These are phyloP conservation scores for Cylloceria caligata DNA, from an alignment of 2,888 invertebrate species.

Conservation along the genomic window DNA sequence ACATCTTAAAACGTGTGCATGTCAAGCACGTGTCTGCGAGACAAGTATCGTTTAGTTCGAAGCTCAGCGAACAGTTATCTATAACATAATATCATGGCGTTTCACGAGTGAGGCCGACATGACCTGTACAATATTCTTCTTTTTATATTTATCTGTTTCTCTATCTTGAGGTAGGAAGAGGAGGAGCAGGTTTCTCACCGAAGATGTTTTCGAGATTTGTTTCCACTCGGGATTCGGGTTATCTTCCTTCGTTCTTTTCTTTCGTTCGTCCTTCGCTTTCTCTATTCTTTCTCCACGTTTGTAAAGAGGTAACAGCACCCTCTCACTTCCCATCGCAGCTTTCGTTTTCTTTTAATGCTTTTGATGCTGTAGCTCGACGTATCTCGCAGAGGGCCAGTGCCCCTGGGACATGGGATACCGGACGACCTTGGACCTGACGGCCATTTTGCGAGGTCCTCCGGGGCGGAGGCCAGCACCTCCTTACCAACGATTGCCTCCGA, in stretches of 20 bases:
- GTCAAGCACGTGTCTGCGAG: too few species aligned
- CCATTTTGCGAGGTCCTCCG: constrained; percentile 78
- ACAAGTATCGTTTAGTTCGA: too few species aligned
- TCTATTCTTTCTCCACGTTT: constrained; percentile 36
- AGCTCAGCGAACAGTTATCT: too few species aligned
- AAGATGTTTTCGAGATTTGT: neutral
- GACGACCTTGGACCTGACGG: constrained; percentile 83
- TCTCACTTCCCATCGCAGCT: constrained; percentile 17
- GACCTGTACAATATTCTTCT: neutral
- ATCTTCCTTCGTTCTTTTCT: constrained; percentile 23
- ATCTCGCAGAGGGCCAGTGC: constrained; percentile 78
- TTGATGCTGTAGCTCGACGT: constrained; percentile 36
- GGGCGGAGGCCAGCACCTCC: constrained; percentile 49
- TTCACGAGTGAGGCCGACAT: too few species aligned
- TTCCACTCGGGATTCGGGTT: neutral
- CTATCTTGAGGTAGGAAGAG: neutral
- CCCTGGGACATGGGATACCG: constrained; percentile 80
- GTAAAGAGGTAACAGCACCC: constrained; percentile 45
- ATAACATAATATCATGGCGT: too few species aligned
- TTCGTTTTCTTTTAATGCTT: constrained; percentile 28
- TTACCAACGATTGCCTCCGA: constrained; percentile 23
- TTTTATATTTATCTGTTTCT: neutral
- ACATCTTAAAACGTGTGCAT: too few species aligned
- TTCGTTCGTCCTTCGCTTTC: constrained; percentile 65
- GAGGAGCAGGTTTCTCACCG: neutral